A percentile compares a stretch with the other conserved stretches of the same genome.
phyloP scores from a whole-genome alignment of 2,888 invertebrate genomes.

The Salticus scenicus region DNA sequence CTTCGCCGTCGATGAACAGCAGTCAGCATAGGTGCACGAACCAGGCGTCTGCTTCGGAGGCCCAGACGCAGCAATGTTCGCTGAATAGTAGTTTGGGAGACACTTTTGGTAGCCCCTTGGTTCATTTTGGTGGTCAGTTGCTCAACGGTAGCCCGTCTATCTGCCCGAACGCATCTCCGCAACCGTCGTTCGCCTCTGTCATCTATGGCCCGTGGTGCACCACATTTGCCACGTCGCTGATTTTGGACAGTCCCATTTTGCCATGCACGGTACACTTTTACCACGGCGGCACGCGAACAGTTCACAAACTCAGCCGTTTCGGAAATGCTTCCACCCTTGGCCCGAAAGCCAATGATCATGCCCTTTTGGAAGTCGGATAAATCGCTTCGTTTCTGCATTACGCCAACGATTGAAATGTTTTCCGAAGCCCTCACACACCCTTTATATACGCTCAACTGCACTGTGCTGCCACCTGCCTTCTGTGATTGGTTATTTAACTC shows the following conservation, averaged over 20 bases:
- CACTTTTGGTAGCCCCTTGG: too few relatives aligned
- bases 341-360: neutral
- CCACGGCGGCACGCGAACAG: neutral
- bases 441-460: conserved; percentile 16
- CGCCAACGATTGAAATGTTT: neutral
- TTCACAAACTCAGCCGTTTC: neutral
- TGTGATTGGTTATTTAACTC: conserved; percentile 13
- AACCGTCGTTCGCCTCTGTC: neutral
- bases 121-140: too few relatives aligned
- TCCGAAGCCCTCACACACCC: neutral
- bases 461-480: conserved; percentile 17
- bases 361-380: neutral
- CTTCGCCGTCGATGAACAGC: too few relatives aligned
- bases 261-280: conserved; percentile 1
- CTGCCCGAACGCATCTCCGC: neutral
- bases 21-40: too few relatives aligned
- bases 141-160: neutral
- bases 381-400: neutral
- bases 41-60: too few relatives aligned
- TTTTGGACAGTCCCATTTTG: neutral
- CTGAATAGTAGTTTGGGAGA: too few relatives aligned
- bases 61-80: too few relatives aligned
- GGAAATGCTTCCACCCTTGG: neutral
- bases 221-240: neutral
- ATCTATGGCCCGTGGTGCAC: neutral